These are phyloP conservation scores for Tyrannus savana DNA, from an alignment of 2,113 vertebrate species.

Conservation along the genomic window DNA sequence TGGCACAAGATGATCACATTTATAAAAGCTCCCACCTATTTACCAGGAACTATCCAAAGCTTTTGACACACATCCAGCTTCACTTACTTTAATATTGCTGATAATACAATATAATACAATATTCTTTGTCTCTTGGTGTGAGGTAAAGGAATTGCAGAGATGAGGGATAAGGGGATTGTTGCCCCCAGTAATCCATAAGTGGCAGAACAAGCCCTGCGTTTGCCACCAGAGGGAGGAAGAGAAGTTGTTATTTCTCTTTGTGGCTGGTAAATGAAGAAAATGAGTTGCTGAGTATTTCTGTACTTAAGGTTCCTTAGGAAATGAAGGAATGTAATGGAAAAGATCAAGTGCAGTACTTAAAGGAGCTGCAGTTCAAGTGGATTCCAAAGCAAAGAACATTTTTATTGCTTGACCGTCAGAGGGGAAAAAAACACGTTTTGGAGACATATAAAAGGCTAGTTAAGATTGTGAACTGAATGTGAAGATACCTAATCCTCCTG, in stretches of 20 bases:
- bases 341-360: neutral
- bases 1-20: neutral
- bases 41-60: neutral
- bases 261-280: neutral
- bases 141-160: neutral
- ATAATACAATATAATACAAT: neutral
- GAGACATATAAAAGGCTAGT: neutral
- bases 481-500: neutral
- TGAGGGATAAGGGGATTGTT: neutral
- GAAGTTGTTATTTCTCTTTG: neutral
- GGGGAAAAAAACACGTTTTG: neutral
- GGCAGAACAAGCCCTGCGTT: neutral
- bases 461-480: neutral
- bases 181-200: neutral
- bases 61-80: neutral
- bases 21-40: neutral
- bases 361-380: neutral
- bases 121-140: neutral
- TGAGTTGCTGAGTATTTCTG: neutral
- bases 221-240: constrained; percentile 48
- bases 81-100: neutral
- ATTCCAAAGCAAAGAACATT: neutral
- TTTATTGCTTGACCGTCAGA: neutral
- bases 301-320: neutral
- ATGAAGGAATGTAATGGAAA: neutral